Conservation (phyloP, 2,888 invertebrate genomes). For the Lypha dubia region DNA sequence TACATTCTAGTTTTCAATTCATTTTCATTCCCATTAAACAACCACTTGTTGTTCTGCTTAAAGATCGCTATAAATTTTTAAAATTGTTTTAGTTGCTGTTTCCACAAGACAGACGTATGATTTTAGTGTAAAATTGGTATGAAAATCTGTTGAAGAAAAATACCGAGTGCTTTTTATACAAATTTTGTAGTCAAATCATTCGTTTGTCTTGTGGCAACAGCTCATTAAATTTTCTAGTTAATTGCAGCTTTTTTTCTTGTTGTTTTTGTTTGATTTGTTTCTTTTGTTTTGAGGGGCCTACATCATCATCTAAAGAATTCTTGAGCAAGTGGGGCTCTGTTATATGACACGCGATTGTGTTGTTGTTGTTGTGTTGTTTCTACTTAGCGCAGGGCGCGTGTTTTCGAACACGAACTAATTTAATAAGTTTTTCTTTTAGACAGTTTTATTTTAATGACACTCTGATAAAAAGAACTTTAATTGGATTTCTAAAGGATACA, state of each 20-base stretch:
- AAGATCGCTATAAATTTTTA: conserved; percentile 73
- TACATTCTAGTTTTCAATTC: conserved; percentile 35
- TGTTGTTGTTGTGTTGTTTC: too few species aligned
- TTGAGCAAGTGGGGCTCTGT: conserved; percentile 3
- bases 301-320: conserved; percentile 6
- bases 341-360: conserved; percentile 34
- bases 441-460: conserved; percentile 21
- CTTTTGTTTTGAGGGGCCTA: too few species aligned
- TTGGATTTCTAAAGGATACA: conserved; percentile 6
- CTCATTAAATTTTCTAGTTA: conserved; percentile 74
- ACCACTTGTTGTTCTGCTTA: conserved; percentile 41
- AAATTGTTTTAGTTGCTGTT: conserved; percentile 75
- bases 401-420: conserved; percentile 45
- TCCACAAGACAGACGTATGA: too few species aligned
- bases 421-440: conserved; percentile 7
- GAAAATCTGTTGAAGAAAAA: too few species aligned
- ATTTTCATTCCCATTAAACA: conserved; percentile 21
- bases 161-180: too few species aligned
- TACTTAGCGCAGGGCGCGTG: conserved; percentile 11
- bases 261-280: too few species aligned
- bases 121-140: too few species aligned
- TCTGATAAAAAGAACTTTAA: conserved; percentile 25
- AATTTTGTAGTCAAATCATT: too few species aligned
- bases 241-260: conserved; percentile 8
- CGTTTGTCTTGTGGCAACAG: too few species aligned